Base-by-base conservation (phyloP, 2,888 invertebrate genomes). In the Acanthopleura granulata region DNA sequence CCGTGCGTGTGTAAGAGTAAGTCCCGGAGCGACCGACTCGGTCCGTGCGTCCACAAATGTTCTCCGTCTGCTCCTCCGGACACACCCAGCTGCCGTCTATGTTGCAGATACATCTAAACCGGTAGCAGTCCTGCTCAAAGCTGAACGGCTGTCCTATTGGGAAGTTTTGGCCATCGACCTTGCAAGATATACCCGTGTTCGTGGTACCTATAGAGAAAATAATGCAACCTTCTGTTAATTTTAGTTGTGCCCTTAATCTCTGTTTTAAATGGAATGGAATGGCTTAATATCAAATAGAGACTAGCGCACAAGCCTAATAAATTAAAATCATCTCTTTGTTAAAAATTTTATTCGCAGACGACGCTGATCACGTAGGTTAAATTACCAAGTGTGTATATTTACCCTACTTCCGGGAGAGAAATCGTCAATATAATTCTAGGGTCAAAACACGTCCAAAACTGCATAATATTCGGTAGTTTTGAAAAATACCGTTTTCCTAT, bases 1-100 rank as follows among this genome's bases (percentile, higher is more conserved):
- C 40, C 40, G 40, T 40, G 40, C 40, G 40, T 6, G 40, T 6
- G 40, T 40, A 40, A 40, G 40, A 40, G 40, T 40, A 40, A 6
- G 40, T 40, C 9, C 66, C 66, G 25, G 66, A 66, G 15, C 66
- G 22, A 22, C 29, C 6, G 25, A 66, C 14, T 1, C 25, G 18
- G 6, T 40, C 40, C 25, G 29, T 25, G 1, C 71, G 18, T 22
- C 71, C 50, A 62, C 82, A 82, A 22, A 80, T 80, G 30, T 77
- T 78, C n/a, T 74, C 72, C 11, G 79, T 80, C 29, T 76, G 27
- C 11, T 76, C 74, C 0, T 77, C 76, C 9, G 81, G 79, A 74
- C 84, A 84, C 18, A 76, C 79, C 62, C 78, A 79, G 14, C 78
- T 76, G 29, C 83, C 84, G 72, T 81, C 76, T 66, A 79, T 79